Evolutionary conservation across 2,888 invertebrate genomes (phyloP).

Genomic region (Philhelius pedissequus): DNA sequence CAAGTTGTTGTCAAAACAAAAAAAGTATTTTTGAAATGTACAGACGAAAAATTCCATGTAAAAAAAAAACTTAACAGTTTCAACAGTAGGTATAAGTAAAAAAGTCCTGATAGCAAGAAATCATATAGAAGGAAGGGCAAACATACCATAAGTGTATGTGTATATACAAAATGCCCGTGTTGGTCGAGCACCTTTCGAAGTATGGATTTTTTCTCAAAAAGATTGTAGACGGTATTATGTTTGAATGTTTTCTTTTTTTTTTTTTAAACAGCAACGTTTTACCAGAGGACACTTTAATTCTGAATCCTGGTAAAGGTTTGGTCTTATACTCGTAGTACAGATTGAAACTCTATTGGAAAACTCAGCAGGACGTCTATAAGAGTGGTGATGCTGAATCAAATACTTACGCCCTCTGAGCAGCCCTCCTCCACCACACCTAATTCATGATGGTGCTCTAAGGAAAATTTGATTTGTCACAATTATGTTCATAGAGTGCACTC

Average conservation of each 20-base stretch:
- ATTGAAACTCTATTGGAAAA: background rate
- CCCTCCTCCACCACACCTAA: background rate
- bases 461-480: constrained; percentile 47
- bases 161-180: too few species aligned
- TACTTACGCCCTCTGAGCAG: background rate
- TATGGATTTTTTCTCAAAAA: background rate
- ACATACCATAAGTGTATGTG: background rate
- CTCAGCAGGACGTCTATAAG: background rate
- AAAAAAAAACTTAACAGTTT: background rate
- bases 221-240: background rate
- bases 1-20: background rate
- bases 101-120: background rate
- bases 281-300: background rate
- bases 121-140: background rate
- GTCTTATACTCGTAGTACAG: background rate
- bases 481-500: constrained; percentile 30
- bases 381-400: background rate
- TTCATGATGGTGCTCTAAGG: background rate
- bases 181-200: background rate
- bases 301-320: constrained; percentile 2
- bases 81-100: background rate
- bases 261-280: background rate
- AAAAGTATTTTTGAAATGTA: background rate
- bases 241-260: background rate
- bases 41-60: too few species aligned